Base-by-base conservation (phyloP, 2,888 invertebrate genomes). In the Didymodactylos carnosus region DNA sequence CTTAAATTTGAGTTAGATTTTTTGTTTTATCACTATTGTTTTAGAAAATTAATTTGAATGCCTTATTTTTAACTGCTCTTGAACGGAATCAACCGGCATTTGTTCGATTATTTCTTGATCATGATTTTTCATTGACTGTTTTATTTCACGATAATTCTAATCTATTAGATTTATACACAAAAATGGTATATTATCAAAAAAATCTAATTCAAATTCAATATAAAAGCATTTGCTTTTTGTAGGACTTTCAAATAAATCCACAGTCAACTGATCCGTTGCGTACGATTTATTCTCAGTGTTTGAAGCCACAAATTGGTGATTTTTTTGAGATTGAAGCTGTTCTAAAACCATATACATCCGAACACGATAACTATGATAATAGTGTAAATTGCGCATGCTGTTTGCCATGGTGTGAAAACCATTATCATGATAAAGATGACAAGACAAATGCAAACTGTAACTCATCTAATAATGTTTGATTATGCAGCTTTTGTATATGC, bases 51-150 rank as follows among this genome's bases (percentile, higher is more conserved):
- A 75, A 78, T 27, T 75, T 80, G 25, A 76, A 79, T 70, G 77
- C 81, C 27, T 78, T 82, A 23, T 80, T 83, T 81, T 78, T 80
- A 73, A 79, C 79, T 13, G 82, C 83, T 7, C 78, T 83, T 7
- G 78, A 81, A 75, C 76, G 80, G 41, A 79, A 82, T 77, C 77
- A 81, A 16, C 78, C 79, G 16, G 81, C 81, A 62, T 83, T 83
- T 78, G 81, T 82, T 1, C 80, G 81, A 73, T 78, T 83, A 4
- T 82, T 83, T 75, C 76, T 83, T 62, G 82, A 83, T 72, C 80
- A 82, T 76, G 82, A 82, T 27, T 79, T 83, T 75, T 79, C 78
- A 76, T 78, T 83, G 16, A 78, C 79, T 72, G 80, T 82, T 29
- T 82, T 83, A 73, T 79, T 82, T 11, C 53, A 35, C 16, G 11